phyloP scores from a whole-genome alignment of 2,797 vertebrate species.

The Clarias laeviceps region DNA sequence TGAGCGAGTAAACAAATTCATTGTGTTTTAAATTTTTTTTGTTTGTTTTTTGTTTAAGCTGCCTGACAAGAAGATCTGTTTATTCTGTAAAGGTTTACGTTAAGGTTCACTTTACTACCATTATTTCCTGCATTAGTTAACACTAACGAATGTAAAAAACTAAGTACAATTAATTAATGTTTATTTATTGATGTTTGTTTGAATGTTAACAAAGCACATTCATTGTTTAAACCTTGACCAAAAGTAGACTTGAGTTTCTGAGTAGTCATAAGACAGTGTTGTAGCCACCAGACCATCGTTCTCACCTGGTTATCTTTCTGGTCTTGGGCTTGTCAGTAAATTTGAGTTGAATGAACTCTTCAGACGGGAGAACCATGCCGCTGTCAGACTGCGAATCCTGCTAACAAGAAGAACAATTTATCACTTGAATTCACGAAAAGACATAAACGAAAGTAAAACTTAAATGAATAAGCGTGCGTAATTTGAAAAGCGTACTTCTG shows the following conservation, averaged over 20 bases:
- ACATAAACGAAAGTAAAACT: too few relatives aligned
- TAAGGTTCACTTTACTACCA: not conserved
- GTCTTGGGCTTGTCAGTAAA: slow-evolving; percentile 75
- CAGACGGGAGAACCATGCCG: slow-evolving; percentile 82
- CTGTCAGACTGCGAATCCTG: slow-evolving; percentile 85
- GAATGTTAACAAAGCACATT: too few relatives aligned
- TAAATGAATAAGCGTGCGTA: too few relatives aligned
- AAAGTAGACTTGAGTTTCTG: not conserved
- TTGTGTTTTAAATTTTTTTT: not conserved
- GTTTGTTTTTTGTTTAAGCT: not conserved
- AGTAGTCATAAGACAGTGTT: too few relatives aligned
- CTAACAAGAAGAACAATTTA: slow-evolving; percentile 24
- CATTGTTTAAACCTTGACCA: not conserved
- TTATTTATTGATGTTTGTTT: not conserved
- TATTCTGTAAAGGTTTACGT: not conserved
- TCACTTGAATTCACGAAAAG: not conserved
- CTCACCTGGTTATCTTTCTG: slow-evolving; percentile 68
- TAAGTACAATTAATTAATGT: not conserved
- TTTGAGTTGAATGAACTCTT: slow-evolving; percentile 80
- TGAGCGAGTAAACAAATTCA: not conserved
- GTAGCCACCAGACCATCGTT: not conserved
- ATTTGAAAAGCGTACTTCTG: slow-evolving; percentile 74
- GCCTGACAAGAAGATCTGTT: not conserved
- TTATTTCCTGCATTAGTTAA: not conserved
- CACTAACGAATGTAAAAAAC: not conserved